Base-by-base conservation (phyloP, 1,140 invertebrate species). In the Pinna nobilis region DNA sequence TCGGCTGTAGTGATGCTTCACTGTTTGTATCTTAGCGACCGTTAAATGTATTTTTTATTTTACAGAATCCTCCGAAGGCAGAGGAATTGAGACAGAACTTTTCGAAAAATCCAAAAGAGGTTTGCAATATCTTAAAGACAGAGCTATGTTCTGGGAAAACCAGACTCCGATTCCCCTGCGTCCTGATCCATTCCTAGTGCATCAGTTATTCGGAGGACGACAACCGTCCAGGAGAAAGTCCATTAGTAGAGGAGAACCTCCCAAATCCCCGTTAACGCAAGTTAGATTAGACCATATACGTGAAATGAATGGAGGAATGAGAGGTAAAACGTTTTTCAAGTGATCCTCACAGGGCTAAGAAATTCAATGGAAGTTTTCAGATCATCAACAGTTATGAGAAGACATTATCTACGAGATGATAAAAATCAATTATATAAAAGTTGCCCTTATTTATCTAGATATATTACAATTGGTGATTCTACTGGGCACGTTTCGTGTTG, bases 41-140 rank as follows among this genome's bases (percentile, higher is more conserved):
- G n/a, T n/a, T n/a, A n/a, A n/a, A n/a, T n/a, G n/a, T n/a, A n/a
- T n/a, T n/a, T n/a, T n/a, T n/a, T n/a, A n/a, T n/a, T n/a, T 44
- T 44, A 11, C 39, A 44, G 39, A n/a, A n/a, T 41, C 59, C 7
- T 41, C 59, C 4, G 59, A 63, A 63, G 37, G 25, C 20, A 7
- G 32, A 37, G 59, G 59, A 20, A 37, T 63, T 25, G 59, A 35
- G 30, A 44, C 33, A 25, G 59, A 63, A 39, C 15, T 63, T 33
- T 44, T 63, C 28, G 39, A 63, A 63, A 63, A 63, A 63, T 63
- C 59, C 39, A 63, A 63, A 37, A 63, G 44, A 63, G 59, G 59
- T 41, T 37, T 63, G 15, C 35, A 63, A 20, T 63, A 63, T 25
- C 44, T 63, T 15, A 63, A 63, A 44, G 35, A 39, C n/a, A 33